A percentile compares a stretch with the other conserved stretches of the same genome.
These are phyloP conservation scores for Poecilus cupreus DNA, from an alignment of 2,888 invertebrate genomes.

Conservation along the genomic window DNA sequence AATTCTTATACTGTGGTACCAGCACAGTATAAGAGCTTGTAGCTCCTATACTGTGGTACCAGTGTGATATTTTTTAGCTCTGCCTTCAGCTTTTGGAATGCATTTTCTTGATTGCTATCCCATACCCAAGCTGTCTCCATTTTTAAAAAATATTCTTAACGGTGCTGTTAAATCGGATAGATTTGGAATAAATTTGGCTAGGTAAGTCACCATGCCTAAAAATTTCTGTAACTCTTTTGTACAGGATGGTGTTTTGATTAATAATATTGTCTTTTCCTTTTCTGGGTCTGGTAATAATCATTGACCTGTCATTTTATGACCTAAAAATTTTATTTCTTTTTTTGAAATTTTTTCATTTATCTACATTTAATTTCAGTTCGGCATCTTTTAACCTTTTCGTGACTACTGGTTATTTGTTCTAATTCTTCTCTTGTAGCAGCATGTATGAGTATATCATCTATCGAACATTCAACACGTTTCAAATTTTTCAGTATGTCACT, in stretches of 20 bases:
- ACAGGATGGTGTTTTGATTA: conserved; percentile 36
- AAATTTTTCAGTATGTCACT: conserved; percentile 56
- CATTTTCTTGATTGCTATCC: not conserved
- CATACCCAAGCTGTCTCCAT: not conserved
- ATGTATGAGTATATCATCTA: conserved; percentile 64
- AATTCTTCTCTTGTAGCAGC: conserved; percentile 62
- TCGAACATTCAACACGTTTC: conserved; percentile 62
- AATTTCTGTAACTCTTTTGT: conserved; percentile 38
- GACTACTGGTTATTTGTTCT: conserved; percentile 62
- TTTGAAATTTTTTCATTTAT: conserved; percentile 63
- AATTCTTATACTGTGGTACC: too few species aligned
- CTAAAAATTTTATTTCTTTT: conserved; percentile 39
- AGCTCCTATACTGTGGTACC: too few species aligned
- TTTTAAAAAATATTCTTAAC: not conserved
- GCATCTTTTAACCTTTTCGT: conserved; percentile 57
- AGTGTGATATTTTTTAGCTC: not conserved
- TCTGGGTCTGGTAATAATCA: not conserved
- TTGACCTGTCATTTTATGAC: not conserved
- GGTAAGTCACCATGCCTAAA: conserved; percentile 37
- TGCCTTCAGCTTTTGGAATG: not conserved
- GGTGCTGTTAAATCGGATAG: not conserved
- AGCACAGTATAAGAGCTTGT: too few species aligned
- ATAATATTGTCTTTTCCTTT: conserved; percentile 31
- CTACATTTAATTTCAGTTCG: conserved; percentile 63
- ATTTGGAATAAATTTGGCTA: not conserved